A percentile compares a stretch with the other conserved stretches of the same genome.
phyloP scores from a whole-genome alignment of 1,140 invertebrate species.

The Globodera ellingtonae region DNA sequence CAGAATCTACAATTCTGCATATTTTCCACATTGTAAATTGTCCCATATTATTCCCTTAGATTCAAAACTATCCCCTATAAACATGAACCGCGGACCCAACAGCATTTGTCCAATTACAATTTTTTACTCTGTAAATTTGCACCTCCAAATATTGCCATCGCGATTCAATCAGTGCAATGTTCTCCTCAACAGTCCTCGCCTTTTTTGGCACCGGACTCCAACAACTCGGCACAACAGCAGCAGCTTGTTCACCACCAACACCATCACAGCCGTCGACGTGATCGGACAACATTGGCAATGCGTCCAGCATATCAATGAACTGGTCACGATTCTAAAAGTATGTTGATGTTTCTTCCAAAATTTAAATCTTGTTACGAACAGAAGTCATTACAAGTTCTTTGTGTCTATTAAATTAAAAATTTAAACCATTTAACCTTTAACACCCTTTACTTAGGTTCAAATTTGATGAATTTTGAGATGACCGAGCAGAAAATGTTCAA shows the following conservation, averaged over 20 bases:
- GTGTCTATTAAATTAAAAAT: neutral
- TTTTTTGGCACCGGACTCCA: conserved; percentile 4
- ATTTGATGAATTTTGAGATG: neutral
- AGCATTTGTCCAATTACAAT: too few relatives aligned
- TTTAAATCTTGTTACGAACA: neutral
- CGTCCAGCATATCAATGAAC: conserved; percentile 11
- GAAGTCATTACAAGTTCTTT: neutral
- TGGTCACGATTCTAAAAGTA: conserved; percentile 5
- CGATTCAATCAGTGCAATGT: conserved; percentile 31
- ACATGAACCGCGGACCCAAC: too few relatives aligned
- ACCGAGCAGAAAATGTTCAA: too few relatives aligned
- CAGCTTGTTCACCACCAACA: conserved; percentile 3
- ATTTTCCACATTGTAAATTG: too few relatives aligned
- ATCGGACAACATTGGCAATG: neutral
- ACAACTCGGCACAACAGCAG: neutral
- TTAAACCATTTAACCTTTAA: neutral
- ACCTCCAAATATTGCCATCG: conserved; percentile 37
- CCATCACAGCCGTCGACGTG: too few relatives aligned
- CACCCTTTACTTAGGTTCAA: neutral
- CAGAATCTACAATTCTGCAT: too few relatives aligned
- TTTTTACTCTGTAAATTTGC: neutral
- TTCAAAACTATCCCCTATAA: too few relatives aligned
- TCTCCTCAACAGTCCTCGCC: conserved; percentile 13
- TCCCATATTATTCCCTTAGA: too few relatives aligned
- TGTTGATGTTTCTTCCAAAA: too few relatives aligned